These are phyloP conservation scores for Drosophila obscura DNA, from an alignment of 1,140 invertebrate species.

Conservation along the genomic window DNA sequence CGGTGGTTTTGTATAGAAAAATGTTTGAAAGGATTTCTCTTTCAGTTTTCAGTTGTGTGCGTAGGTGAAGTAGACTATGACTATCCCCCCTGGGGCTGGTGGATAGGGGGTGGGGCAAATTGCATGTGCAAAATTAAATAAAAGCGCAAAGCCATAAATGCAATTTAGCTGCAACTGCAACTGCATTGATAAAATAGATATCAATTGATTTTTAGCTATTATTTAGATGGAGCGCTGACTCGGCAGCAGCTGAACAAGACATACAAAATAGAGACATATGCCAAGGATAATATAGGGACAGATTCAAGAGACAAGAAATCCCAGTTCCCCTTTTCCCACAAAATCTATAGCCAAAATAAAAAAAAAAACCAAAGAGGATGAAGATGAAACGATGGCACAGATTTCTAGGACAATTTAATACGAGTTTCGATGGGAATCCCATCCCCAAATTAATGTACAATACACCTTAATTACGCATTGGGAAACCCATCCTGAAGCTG, in stretches of 20 bases:
- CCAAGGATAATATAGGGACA: too few species aligned
- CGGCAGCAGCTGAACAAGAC: conserved; percentile 5
- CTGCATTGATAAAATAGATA: conserved; percentile 71
- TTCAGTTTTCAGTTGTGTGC: conserved; percentile 30
- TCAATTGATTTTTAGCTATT: conserved; percentile 76
- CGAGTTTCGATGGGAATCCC: background rate
- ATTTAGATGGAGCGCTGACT: conserved; percentile 62
- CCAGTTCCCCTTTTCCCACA: background rate
- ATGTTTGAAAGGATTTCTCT: conserved; percentile 76
- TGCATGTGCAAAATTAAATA: conserved; percentile 74
- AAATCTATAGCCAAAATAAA: too few species aligned
- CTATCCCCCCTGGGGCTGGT: background rate
- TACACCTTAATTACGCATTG: conserved; percentile 4
- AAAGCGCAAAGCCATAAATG: conserved; percentile 78
- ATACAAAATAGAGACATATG: conserved; percentile 1
- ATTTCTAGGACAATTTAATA: too few species aligned
- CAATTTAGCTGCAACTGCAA: conserved; percentile 69
- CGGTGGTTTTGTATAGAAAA: conserved; percentile 77
- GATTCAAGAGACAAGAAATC: conserved; percentile 3
- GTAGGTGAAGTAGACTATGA: conserved; percentile 35
- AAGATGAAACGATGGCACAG: too few species aligned
- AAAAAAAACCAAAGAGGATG: too few species aligned
- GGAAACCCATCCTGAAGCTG: background rate
- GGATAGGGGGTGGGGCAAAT: conserved; percentile 41
- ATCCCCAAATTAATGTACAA: conserved; percentile 18